Percentiles rank a stretch among this genome's conserved stretches.
Conservation (phyloP, 2,888 invertebrate species). For the Rhingia campestris region DNA sequence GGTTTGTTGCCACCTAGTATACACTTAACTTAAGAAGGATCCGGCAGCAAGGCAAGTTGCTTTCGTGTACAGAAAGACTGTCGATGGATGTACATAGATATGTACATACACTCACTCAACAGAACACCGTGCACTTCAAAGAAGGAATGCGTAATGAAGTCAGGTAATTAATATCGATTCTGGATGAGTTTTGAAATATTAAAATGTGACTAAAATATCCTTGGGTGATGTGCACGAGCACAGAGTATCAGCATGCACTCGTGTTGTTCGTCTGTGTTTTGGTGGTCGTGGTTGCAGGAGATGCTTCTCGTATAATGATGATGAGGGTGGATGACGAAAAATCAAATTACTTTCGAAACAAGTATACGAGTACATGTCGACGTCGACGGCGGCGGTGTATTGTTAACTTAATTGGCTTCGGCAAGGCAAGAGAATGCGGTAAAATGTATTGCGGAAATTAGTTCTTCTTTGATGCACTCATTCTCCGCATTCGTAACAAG, state of each 20-base stretch:
- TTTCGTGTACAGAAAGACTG: slow-evolving; percentile 15
- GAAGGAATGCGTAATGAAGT: slow-evolving; percentile 75
- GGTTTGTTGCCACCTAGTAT: slow-evolving; percentile 47
- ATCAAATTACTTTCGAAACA: slow-evolving; percentile 56
- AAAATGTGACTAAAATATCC: slow-evolving; percentile 70
- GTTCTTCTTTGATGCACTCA: slow-evolving; percentile 73
- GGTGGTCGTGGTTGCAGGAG: neutral
- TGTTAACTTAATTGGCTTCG: slow-evolving; percentile 73
- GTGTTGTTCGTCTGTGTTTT: neutral
- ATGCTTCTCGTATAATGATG: neutral
- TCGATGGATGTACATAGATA: slow-evolving; percentile 11
- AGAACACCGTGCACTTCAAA: slow-evolving; percentile 58
- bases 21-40: slow-evolving; percentile 65
- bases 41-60: slow-evolving; percentile 4
- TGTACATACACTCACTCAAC: slow-evolving; percentile 21
- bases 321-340: slow-evolving; percentile 34
- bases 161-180: slow-evolving; percentile 76
- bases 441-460: slow-evolving; percentile 73
- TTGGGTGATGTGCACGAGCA: neutral
- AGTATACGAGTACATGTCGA: slow-evolving; percentile 1
- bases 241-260: neutral
- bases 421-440: slow-evolving; percentile 60
- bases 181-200: slow-evolving; percentile 75
- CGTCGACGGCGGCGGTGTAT: slow-evolving; percentile 44
- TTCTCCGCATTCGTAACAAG: slow-evolving; percentile 43